Evolutionary conservation across 2,888 invertebrate genomes (phyloP).

Genomic region (Microplitis manilae): DNA sequence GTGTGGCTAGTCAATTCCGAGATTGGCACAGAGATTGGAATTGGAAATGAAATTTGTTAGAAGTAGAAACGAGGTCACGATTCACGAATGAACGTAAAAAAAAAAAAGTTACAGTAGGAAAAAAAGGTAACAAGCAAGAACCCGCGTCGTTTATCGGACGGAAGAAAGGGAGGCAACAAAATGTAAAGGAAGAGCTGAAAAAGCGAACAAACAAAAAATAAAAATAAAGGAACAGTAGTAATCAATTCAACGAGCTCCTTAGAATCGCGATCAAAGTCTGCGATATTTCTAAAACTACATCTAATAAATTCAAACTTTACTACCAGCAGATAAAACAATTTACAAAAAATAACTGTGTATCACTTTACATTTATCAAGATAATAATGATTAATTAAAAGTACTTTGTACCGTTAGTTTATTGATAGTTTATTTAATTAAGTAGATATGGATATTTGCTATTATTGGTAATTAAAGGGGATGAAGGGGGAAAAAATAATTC

Average conservation of each 20-base stretch:
- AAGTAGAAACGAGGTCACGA: conserved; percentile 50
- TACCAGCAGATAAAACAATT: not conserved
- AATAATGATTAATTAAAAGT: too few species aligned
- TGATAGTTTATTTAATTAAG: too few species aligned
- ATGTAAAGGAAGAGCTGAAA: conserved; percentile 25
- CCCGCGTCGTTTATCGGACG: conserved; percentile 41
- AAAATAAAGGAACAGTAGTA: conserved; percentile 30
- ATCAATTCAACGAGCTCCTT: conserved; percentile 38
- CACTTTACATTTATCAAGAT: not conserved
- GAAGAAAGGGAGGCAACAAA: conserved; percentile 21
- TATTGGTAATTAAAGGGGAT: not conserved
- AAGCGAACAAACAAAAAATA: conserved; percentile 20
- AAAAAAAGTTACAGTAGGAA: not conserved
- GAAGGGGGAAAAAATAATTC: not conserved
- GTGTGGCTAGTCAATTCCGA: conserved; percentile 56
- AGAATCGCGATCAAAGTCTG: conserved; percentile 26
- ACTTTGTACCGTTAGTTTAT: too few species aligned
- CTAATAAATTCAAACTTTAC: not conserved
- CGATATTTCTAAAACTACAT: not conserved
- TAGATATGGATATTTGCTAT: too few species aligned
- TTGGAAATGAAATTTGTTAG: conserved; percentile 64
- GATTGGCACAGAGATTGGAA: conserved; percentile 61
- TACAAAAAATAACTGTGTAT: not conserved
- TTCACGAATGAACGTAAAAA: not conserved
- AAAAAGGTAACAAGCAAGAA: conserved; percentile 13